Evolutionary conservation across 2,797 vertebrate species (phyloP), one percentile per base, ranked within the genome.

Genomic region (Euphonia xanthogaster): DNA sequence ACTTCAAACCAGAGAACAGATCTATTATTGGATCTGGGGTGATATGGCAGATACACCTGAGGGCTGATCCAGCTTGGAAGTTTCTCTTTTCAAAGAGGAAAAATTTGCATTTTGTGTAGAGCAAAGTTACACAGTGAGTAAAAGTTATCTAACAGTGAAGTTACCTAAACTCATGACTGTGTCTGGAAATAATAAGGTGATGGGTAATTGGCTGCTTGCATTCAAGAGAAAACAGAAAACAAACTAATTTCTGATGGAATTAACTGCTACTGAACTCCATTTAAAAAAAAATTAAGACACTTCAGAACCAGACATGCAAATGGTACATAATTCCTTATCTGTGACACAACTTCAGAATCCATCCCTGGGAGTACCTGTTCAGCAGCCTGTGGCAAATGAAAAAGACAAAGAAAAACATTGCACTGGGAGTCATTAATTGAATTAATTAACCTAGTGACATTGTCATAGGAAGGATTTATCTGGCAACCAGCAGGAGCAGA

Each of bases 381-480:
- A 96, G 90, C 76, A 96, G 91, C 95, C 97, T 97, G 96, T 96
- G 94, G 88, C 91, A 96, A 97, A 96, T 95, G 93, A 93, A 61
- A 78, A 86, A 96, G 93, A 93, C 96, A 96, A 97, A 97, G 93
- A 79, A 96, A 97, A 97, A 97, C 96, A 95, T 83, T 82, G 58
- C 84, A 66, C 73, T 39, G 79, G 96, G 94, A 97, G 94, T 93
- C 95, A 98, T 97, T 98, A 97, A 98, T 98, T 95, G 97, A 96
- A 98, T 97, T 98, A 98, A 98, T 98, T 98, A 98, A 98, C 96
- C 96, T 61, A 81, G 92, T 95, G 96, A 98, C 97, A 97, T 74
- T 97, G 96, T 98, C 97, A 97, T 94, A 97, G 90, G 97, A 96
- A 76, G 92, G 93, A 97, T 97, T 97, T 96, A 97, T 97, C 97